Evolutionary conservation across 1,140 invertebrate genomes (phyloP), one percentile per base, ranked within the genome.

Genomic region (Drosophila sechellia): DNA sequence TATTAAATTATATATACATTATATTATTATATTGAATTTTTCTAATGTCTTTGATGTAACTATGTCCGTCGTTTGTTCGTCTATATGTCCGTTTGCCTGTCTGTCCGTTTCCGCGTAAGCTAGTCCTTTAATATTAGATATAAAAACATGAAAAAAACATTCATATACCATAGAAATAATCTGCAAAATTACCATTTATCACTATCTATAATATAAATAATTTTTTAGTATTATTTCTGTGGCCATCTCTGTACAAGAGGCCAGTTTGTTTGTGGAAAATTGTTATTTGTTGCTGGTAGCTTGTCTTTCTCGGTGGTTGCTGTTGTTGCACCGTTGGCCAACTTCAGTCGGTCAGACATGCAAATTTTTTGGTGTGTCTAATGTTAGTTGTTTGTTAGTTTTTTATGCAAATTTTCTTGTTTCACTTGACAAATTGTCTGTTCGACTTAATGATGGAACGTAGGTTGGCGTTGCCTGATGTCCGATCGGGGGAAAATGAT

Each of bases 361-460:
- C 81, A 85, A 81, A 85, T 85, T 81, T 77, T 74, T 60, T 69
- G 54, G 81, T 81, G 72, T 75, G 73, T 78, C 78, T 85, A 85
- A 86, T 86, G 74, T 78, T 70, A 74, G 78, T 86, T 85, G 83
- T 85, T 86, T 86, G 81, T 86, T 86, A 65, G 72, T 86, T 86
- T 78, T 85, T 70, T 78, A 85, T 85, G 81, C 81, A 85, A 85
- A 85, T 85, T 77, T 86, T 77, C 81, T 75, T 76, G 81, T 85
- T 87, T 64, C 78, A 71, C 73, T 87, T 85, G 81, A 87, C 81
- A 85, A 85, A 85, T 85, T 87, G 83, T 87, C 81, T 81, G 81
- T 81, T 85, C 52, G 68, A 70, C 83, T 86, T 85, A 86, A 85
- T 86, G 81, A 85, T 81, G 81, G 68, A 85, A 71, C 73, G 73